Conservation (phyloP, 2,888 invertebrate genomes). For the Sthenelais limicola region DNA sequence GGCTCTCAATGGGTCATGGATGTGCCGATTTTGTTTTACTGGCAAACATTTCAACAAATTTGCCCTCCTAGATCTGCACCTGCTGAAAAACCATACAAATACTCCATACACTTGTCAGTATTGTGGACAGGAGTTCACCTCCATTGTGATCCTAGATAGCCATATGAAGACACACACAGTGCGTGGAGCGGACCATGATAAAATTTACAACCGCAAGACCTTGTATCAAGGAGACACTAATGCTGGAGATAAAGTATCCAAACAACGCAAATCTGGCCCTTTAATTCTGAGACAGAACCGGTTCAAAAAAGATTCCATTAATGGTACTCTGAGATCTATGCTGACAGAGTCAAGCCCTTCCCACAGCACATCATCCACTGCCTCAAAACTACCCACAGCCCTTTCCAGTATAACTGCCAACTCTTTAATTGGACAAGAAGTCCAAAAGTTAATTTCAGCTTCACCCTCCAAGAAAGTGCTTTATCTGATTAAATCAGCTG, state of each 20-base stretch:
- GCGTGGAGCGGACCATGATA: neutral
- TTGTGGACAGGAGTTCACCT: conserved; percentile 28
- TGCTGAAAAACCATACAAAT: conserved; percentile 12
- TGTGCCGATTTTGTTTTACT: conserved; percentile 18
- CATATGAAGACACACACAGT: conserved; percentile 7
- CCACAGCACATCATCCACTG: too few relatives aligned
- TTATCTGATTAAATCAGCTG: too few relatives aligned
- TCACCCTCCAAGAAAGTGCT: too few relatives aligned
- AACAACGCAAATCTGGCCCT: neutral
- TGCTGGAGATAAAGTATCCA: too few relatives aligned
- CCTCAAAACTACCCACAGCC: too few relatives aligned
- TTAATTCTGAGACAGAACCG: too few relatives aligned
- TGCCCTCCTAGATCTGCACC: conserved; percentile 7
- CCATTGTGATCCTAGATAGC: conserved; percentile 2
- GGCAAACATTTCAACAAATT: conserved; percentile 5
- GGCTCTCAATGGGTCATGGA: neutral
- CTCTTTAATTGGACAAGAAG: too few relatives aligned
- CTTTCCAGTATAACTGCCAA: too few relatives aligned
- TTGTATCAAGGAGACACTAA: neutral
- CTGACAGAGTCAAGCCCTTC: too few relatives aligned
- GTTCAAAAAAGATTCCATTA: too few relatives aligned
- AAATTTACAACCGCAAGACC: neutral
- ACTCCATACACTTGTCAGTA: conserved; percentile 25
- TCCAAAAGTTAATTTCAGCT: too few relatives aligned
- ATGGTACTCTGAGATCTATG: too few relatives aligned